A percentile compares a stretch with the other conserved stretches of the same genome.
Evolutionary conservation across 2,888 invertebrate species (phyloP).

Genomic region (Eupithecia abbreviata): DNA sequence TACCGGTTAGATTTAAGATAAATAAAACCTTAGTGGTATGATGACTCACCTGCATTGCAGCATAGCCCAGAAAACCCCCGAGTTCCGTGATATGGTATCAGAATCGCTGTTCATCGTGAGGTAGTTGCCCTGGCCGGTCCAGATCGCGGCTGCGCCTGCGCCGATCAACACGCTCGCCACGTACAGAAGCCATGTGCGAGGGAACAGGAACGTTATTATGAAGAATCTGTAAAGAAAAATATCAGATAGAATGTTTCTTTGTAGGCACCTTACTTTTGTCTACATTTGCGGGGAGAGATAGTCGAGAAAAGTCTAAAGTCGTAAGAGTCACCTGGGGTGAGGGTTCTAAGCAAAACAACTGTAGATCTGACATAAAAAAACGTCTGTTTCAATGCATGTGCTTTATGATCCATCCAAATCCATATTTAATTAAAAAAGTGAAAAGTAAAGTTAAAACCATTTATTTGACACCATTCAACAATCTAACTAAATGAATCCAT

Average conservation of each 20-base stretch:
- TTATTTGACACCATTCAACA: no score
- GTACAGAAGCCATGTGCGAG: slow-evolving; percentile 93
- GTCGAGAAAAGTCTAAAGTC: no score
- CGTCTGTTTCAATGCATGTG: not conserved
- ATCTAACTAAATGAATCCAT: no score
- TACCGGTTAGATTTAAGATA: not conserved
- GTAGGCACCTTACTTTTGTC: not conserved
- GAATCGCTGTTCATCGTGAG: slow-evolving; percentile 94
- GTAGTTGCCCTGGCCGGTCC: slow-evolving; percentile 96
- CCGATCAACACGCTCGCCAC: slow-evolving; percentile 93
- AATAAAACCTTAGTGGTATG: not conserved
- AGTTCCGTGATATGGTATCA: slow-evolving; percentile 95
- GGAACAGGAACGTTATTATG: slow-evolving; percentile 93
- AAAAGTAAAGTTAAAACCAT: no score
- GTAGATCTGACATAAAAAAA: not conserved
- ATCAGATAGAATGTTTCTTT: not conserved
- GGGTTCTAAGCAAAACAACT: not conserved
- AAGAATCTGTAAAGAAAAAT: slow-evolving; percentile 87
- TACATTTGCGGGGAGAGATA: not conserved
- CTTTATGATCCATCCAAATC: not conserved
- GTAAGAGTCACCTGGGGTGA: no score
- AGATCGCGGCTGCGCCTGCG: slow-evolving; percentile 95
- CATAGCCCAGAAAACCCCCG: slow-evolving; percentile 98
- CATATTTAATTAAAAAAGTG: not conserved
- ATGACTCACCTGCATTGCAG: slow-evolving; percentile 91